These are phyloP conservation scores for Scleropages formosus DNA, from an alignment of 2,797 vertebrate species.

Conservation along the genomic window DNA sequence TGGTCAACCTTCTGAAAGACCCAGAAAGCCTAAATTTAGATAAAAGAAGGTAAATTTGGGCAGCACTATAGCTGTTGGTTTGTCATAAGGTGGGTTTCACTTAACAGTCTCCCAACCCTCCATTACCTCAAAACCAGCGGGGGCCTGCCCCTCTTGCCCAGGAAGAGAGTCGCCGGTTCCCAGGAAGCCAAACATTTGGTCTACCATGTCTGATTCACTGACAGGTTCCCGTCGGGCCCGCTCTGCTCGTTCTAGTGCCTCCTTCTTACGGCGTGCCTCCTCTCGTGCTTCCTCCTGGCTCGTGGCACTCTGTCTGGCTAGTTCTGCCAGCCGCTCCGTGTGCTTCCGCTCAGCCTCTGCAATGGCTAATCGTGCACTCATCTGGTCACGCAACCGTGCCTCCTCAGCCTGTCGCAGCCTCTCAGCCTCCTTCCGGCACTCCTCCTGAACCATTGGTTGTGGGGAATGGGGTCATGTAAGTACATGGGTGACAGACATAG, in stretches of 20 bases:
- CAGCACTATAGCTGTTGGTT: background rate
- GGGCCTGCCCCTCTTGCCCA: constrained; percentile 84
- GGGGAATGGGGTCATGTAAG: no score
- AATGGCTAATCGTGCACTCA: constrained; percentile 86
- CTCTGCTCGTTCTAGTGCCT: constrained; percentile 85
- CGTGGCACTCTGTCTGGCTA: constrained; percentile 78
- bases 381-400: constrained; percentile 81
- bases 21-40: background rate
- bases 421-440: constrained; percentile 78
- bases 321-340: constrained; percentile 78
- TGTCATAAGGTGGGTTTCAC: background rate
- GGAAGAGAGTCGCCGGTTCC: constrained; percentile 74
- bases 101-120: no score
- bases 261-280: constrained; percentile 81
- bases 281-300: constrained; percentile 77
- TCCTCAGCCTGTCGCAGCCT: constrained; percentile 81
- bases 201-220: constrained; percentile 91
- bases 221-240: constrained; percentile 80
- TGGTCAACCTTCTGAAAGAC: background rate
- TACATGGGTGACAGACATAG: no score
- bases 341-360: constrained; percentile 85
- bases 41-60: background rate
- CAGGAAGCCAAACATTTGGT: constrained; percentile 92
- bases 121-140: constrained; percentile 84
- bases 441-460: background rate